Conservation (phyloP, 2,797 vertebrate species). For the Spatula versicolor region DNA sequence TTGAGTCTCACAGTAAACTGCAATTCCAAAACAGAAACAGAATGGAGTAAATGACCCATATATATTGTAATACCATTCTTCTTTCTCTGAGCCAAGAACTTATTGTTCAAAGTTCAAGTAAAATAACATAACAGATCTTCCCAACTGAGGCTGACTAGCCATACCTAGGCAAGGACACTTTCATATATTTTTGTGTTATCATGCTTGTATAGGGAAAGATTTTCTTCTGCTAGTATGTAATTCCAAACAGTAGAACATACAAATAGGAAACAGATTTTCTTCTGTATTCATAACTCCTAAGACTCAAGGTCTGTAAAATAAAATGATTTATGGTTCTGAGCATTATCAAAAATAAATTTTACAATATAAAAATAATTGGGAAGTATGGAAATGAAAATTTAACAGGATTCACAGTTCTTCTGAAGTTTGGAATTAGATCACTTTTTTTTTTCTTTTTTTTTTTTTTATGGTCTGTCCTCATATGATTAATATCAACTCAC, state of each 20-base stretch:
- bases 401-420: slow-evolving; percentile 45
- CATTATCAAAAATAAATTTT: slow-evolving; percentile 62
- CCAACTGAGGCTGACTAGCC: slow-evolving; percentile 3
- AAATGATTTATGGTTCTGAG: slow-evolving; percentile 62
- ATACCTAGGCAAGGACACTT: slow-evolving; percentile 12
- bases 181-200: slow-evolving; percentile 46
- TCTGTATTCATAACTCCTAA: slow-evolving; percentile 59
- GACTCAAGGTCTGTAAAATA: slow-evolving; percentile 39
- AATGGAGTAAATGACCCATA: neutral
- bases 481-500: slow-evolving; percentile 56
- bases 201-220: slow-evolving; percentile 49
- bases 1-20: slow-evolving; percentile 19
- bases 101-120: neutral
- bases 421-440: slow-evolving; percentile 57
- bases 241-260: slow-evolving; percentile 65
- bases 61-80: neutral
- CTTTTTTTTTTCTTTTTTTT: slow-evolving; percentile 21
- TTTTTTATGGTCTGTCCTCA: slow-evolving; percentile 42
- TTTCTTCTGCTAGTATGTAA: slow-evolving; percentile 53
- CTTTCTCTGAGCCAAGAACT: slow-evolving; percentile 25
- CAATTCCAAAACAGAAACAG: slow-evolving; percentile 1
- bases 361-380: slow-evolving; percentile 39
- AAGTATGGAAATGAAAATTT: slow-evolving; percentile 40
- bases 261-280: slow-evolving; percentile 65
- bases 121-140: neutral